Conservation (phyloP, 1,140 invertebrate species). For the Atta texana region DNA sequence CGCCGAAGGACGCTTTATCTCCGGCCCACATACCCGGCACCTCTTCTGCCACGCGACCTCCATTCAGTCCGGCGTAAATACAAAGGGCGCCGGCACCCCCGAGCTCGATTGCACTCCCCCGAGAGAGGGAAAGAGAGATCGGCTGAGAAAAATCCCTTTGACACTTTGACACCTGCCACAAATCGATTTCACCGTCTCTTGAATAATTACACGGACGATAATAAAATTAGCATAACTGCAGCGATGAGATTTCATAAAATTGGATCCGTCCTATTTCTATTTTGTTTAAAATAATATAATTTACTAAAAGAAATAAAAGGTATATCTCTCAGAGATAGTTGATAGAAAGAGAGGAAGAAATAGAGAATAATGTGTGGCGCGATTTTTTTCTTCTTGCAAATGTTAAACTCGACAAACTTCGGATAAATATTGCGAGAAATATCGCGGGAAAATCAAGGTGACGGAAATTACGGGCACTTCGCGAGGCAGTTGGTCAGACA, state of each 20-base stretch:
- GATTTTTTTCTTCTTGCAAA: neutral
- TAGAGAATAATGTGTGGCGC: neutral
- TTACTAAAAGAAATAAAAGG: neutral
- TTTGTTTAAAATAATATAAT: constrained; percentile 7
- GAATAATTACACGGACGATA: constrained; percentile 10
- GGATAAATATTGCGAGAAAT: constrained; percentile 26
- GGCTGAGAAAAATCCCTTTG: constrained; percentile 55
- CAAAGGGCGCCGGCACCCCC: constrained; percentile 49
- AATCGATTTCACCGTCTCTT: constrained; percentile 57
- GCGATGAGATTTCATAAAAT: neutral
- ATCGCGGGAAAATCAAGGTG: constrained; percentile 59
- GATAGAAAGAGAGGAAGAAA: neutral
- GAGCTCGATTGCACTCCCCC: constrained; percentile 61
- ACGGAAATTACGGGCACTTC: constrained; percentile 74
- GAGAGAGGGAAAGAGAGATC: constrained; percentile 2
- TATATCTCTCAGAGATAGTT: no score
- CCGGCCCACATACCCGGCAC: constrained; percentile 74
- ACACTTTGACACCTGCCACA: constrained; percentile 52
- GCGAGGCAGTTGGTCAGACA: constrained; percentile 64
- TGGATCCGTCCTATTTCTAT: neutral
- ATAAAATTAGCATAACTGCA: constrained; percentile 5
- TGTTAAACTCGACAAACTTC: constrained; percentile 13
- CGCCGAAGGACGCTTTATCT: constrained; percentile 77
- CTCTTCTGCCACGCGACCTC: constrained; percentile 73
- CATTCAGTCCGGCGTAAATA: constrained; percentile 74